Evolutionary conservation across 2,113 vertebrate species (phyloP).

Genomic region (Polypterus senegalus): DNA sequence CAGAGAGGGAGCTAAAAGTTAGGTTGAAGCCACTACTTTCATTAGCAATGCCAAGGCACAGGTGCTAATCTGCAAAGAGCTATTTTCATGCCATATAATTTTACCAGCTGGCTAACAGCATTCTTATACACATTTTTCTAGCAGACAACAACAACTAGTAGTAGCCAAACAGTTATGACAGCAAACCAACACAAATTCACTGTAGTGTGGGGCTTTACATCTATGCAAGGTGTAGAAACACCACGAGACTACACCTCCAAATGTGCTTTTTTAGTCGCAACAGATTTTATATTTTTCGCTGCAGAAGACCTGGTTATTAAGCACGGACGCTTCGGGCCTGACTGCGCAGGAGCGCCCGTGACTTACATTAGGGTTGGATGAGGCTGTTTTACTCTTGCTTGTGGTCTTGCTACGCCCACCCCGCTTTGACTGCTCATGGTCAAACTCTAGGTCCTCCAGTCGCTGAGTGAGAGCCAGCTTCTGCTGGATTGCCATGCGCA

Average conservation of each 20-base stretch:
- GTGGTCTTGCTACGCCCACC: slow-evolving; percentile 60
- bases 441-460: slow-evolving; percentile 84
- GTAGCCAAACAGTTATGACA: slow-evolving; percentile 43
- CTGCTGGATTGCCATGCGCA: slow-evolving; percentile 98
- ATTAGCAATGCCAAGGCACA: slow-evolving; percentile 32
- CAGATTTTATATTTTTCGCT: slow-evolving; percentile 94
- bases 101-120: slow-evolving; percentile 47
- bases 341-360: slow-evolving; percentile 60
- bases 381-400: slow-evolving; percentile 60
- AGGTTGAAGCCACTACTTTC: slow-evolving; percentile 38
- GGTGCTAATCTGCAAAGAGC: slow-evolving; percentile 29
- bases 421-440: slow-evolving; percentile 82
- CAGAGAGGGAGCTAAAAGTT: slow-evolving; percentile 20
- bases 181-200: slow-evolving; percentile 53
- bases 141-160: slow-evolving; percentile 48
- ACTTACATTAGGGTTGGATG: slow-evolving; percentile 77
- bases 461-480: slow-evolving; percentile 94
- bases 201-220: slow-evolving; percentile 55
- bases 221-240: slow-evolving; percentile 36
- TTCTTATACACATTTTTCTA: slow-evolving; percentile 51
- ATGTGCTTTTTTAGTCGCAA: slow-evolving; percentile 65
- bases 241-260: slow-evolving; percentile 41
- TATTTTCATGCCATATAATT: slow-evolving; percentile 47
- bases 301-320: slow-evolving; percentile 75
- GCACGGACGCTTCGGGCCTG: slow-evolving; percentile 56